phyloP scores from a whole-genome alignment of 2,888 invertebrate genomes.

The Lordiphosa andalusiaca region DNA sequence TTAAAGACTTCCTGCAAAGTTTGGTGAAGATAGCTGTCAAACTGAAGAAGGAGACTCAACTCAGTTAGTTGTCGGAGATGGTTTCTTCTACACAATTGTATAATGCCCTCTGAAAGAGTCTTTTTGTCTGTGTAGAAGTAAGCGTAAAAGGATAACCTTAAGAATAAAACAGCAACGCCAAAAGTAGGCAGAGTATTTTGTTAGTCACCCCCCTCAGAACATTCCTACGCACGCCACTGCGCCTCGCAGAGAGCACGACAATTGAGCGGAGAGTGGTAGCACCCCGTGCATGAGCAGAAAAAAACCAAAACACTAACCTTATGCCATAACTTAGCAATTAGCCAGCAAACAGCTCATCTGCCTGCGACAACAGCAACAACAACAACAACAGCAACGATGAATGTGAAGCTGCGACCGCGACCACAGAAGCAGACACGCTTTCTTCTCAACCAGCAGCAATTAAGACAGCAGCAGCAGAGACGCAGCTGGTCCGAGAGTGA shows the following conservation, averaged over 20 bases:
- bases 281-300: constrained; percentile 31
- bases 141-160: no score
- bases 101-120: no score
- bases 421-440: constrained; percentile 78
- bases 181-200: no score
- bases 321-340: constrained; percentile 54
- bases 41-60: no score
- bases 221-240: no score
- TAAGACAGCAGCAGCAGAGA: constrained; percentile 66
- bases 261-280: constrained; percentile 37
- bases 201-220: no score
- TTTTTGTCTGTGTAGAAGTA: no score
- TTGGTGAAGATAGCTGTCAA: no score
- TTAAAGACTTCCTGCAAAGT: no score
- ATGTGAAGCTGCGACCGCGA: constrained; percentile 51
- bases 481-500: constrained; percentile 81
- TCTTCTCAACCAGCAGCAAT: constrained; percentile 72
- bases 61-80: no score
- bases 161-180: no score
- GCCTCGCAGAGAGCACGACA: constrained; percentile 12
- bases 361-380: constrained; percentile 20
- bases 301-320: constrained; percentile 37
- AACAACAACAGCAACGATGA: constrained; percentile 19
- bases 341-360: constrained; percentile 24
- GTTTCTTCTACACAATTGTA: no score